Evolutionary conservation across 2,113 vertebrate genomes (phyloP), one percentile per base, ranked within the genome.

Genomic region (Channa maculata): DNA sequence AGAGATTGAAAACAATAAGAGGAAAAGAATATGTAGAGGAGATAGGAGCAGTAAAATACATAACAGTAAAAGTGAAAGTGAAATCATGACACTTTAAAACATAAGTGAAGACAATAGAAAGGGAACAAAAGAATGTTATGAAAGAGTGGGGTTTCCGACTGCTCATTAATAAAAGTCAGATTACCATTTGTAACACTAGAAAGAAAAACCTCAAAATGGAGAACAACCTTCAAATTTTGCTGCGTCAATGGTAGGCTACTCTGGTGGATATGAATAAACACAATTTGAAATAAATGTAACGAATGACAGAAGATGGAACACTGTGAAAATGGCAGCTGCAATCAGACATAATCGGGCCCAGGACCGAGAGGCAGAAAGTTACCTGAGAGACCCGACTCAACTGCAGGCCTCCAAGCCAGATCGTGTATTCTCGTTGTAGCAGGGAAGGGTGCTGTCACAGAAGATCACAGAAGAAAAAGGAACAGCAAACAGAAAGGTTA

Each of bases 391-490:
- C 80, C 86, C 50, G 78, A 61, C 53, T 87, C 80, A 70, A 77
- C 5, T 5, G 53, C 78, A 79, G 93, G 92, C 80, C 94, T 92
- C 90, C 92, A 92, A 34, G 93, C 91, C 76, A 90, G 53, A 55
- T 93, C 92, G 44, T 82, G 84, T 5, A 90, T 41, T 85, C 80
- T 90, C 41, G 51, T 79, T 13, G 58, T 45, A 37, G 79, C 69
- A 63, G 76, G 72, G 62, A 12, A 76, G 52, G 71, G 86, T 41
- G 58, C 87, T 86, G 72, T 34, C 36, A 50, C n/a, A 34, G 24
- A 24, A 24, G 24, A 24, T 24, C 24, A 24, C 24, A 1, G 50
- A 62, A 50, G 81, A 51, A 57, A 48, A 57, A 59, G 43, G 34
- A 60, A 75, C 14, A 75, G 36, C 39, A 66, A 34, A 61, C 5